These are phyloP conservation scores for Lottia gigantea DNA, from an alignment of 2,888 invertebrate genomes.

Conservation along the genomic window DNA sequence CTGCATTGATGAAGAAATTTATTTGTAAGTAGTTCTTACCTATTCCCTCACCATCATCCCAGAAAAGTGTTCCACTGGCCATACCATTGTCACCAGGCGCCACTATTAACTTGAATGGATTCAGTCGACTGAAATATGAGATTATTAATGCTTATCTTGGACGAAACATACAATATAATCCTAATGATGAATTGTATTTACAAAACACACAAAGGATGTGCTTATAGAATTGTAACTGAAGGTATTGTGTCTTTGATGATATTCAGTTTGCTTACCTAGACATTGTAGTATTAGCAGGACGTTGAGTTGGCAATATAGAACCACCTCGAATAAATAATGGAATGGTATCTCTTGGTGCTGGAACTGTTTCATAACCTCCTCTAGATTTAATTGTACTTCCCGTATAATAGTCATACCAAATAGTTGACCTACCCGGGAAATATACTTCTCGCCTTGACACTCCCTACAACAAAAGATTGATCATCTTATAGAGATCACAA, in stretches of 20 bases:
- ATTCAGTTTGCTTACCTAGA: background rate
- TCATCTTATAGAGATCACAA: too few relatives aligned
- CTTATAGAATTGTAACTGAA: too few relatives aligned
- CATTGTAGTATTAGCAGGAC: background rate
- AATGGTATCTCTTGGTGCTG: background rate
- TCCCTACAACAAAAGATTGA: background rate
- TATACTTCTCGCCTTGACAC: background rate
- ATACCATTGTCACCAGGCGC: slow-evolving; percentile 71
- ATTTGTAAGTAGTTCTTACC: slow-evolving; percentile 21
- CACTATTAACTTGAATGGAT: slow-evolving; percentile 76
- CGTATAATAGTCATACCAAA: slow-evolving; percentile 12
- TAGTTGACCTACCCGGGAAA: background rate
- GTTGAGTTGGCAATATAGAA: background rate
- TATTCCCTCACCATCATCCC: slow-evolving; percentile 75
- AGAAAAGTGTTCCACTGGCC: slow-evolving; percentile 77
- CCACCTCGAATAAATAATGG: slow-evolving; percentile 4
- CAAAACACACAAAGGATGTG: too few relatives aligned
- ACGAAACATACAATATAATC: too few relatives aligned
- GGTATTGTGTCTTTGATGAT: too few relatives aligned
- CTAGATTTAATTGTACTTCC: background rate
- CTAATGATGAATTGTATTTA: too few relatives aligned
- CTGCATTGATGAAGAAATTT: too few relatives aligned
- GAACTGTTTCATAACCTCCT: background rate
- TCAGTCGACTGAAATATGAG: slow-evolving; percentile 71
- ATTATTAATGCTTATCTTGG: too few relatives aligned